phyloP scores from a whole-genome alignment of 2,797 vertebrate genomes.

The Lepus townsendii region DNA sequence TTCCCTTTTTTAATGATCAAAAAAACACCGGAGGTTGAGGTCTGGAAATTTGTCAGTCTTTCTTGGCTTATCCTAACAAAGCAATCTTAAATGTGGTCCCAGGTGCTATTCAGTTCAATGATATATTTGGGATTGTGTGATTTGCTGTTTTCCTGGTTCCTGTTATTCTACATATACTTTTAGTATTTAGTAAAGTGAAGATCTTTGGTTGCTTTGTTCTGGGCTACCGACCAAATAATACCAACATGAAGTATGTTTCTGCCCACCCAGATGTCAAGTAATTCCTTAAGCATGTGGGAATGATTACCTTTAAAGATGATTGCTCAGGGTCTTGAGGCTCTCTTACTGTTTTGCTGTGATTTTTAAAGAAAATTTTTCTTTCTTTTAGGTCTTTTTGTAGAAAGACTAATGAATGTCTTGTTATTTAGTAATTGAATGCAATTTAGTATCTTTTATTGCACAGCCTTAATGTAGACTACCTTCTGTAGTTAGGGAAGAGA shows the following conservation, averaged over 20 bases:
- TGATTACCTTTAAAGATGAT: conserved; percentile 26
- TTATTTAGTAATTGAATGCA: conserved; percentile 41
- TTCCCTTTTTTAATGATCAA: conserved; percentile 24
- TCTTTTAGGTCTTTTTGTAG: conserved; percentile 8
- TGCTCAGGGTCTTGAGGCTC: neutral
- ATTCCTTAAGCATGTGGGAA: conserved; percentile 43
- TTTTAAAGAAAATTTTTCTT: conserved; percentile 17
- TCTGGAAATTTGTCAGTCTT: conserved; percentile 48
- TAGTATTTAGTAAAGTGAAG: conserved; percentile 34
- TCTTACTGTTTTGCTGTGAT: neutral
- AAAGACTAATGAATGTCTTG: conserved; percentile 16
- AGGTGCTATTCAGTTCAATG: neutral
- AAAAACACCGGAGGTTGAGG: conserved; percentile 2
- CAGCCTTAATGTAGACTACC: neutral
- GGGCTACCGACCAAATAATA: neutral
- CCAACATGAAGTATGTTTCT: conserved; percentile 27
- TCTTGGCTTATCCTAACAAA: conserved; percentile 26
- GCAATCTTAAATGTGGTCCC: conserved; percentile 5
- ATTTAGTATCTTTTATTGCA: neutral
- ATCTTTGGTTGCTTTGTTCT: conserved; percentile 42
- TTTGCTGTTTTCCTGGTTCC: conserved; percentile 11
- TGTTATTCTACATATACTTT: neutral
- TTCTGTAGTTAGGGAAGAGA: conserved; percentile 40
- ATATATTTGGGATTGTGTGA: conserved; percentile 33
- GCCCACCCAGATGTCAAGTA: neutral